phyloP scores from a whole-genome alignment of 2,797 vertebrate genomes.

The Antrozous pallidus region DNA sequence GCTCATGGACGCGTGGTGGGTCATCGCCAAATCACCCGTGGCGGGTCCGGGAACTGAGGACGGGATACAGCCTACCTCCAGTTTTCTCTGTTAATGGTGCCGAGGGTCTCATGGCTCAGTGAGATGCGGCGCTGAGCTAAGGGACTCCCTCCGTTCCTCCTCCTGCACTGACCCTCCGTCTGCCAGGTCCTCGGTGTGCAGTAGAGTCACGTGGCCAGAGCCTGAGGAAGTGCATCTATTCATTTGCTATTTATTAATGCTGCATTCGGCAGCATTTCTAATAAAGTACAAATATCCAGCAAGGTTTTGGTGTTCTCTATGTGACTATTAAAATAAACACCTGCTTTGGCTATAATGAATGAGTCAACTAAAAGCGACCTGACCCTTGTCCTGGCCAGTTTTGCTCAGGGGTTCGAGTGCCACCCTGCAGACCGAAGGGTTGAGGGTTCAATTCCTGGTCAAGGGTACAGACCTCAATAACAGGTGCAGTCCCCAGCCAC shows the following conservation, averaged over 20 bases:
- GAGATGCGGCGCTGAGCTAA: not conserved
- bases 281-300: not conserved
- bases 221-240: not conserved
- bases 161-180: accelerated
- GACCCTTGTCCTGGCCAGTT: no score
- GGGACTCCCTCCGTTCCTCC: not conserved
- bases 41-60: not conserved
- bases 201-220: not conserved
- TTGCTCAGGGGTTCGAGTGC: no score
- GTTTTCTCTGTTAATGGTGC: no score
- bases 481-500: no score
- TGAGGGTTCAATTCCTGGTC: no score
- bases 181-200: not conserved
- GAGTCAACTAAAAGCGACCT: not conserved
- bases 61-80: not conserved
- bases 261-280: not conserved
- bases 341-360: not conserved
- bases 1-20: not conserved
- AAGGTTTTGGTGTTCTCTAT: not conserved
- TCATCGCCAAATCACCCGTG: not conserved
- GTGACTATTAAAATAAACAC: not conserved
- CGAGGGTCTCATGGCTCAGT: not conserved
- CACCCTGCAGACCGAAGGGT: no score
- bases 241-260: not conserved
- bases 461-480: no score